Conservation (phyloP, 2,113 vertebrate species). For the Nycticebus coucang region DNA sequence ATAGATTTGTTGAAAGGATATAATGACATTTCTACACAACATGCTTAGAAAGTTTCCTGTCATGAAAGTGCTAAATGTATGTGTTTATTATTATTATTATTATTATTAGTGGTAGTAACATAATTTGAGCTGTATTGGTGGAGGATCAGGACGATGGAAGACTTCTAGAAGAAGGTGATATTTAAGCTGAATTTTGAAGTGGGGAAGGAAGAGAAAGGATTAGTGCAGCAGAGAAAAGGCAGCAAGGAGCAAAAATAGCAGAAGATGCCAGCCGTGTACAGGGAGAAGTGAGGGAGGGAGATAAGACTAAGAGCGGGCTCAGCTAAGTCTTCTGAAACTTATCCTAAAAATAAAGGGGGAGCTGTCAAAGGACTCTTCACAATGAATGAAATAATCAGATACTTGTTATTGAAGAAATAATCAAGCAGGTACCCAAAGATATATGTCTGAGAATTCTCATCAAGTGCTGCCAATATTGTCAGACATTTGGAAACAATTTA, state of each 20-base stretch:
- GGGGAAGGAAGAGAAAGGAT: background rate
- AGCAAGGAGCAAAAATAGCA: background rate
- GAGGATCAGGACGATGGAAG: background rate
- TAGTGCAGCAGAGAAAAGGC: background rate
- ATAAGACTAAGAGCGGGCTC: background rate
- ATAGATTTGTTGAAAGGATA: background rate
- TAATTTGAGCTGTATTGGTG: background rate
- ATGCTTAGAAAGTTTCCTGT: background rate
- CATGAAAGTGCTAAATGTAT: background rate
- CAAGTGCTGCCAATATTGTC: background rate
- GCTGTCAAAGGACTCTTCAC: background rate
- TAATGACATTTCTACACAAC: background rate
- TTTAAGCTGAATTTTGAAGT: background rate
- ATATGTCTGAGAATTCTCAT: background rate
- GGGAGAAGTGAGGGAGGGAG: background rate
- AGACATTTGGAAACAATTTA: background rate
- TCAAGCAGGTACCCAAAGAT: background rate
- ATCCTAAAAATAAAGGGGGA: background rate
- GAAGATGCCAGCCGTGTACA: rapidly evolving
- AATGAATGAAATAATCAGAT: background rate
- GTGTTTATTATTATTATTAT: background rate
- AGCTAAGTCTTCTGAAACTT: background rate
- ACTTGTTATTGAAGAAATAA: background rate
- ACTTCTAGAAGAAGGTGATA: background rate
- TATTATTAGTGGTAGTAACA: rapidly evolving